phyloP scores from a whole-genome alignment of 2,888 invertebrate genomes.

The Eupithecia exiguata region DNA sequence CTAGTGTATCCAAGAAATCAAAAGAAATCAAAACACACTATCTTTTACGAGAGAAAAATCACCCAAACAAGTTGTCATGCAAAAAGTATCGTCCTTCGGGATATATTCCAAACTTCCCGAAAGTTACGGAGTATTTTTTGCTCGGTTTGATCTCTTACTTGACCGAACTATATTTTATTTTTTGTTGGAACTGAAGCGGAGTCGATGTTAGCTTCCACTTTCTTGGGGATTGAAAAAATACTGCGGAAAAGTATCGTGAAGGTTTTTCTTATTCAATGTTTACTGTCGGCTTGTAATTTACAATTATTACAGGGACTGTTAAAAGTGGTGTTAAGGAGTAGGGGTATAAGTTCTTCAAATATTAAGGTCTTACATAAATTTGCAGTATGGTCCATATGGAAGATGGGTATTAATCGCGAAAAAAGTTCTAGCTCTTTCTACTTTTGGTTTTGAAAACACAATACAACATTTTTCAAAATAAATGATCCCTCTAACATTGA shows the following conservation, averaged over 20 bases:
- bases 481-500: not conserved
- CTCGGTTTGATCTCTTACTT: conserved; percentile 37
- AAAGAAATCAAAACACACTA: conserved; percentile 15
- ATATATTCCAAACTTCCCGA: conserved; percentile 37
- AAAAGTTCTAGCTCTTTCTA: no score
- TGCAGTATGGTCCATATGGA: no score
- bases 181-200: conserved; percentile 18
- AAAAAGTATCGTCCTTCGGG: conserved; percentile 56
- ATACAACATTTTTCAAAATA: not conserved
- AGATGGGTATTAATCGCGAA: no score
- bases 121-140: conserved; percentile 44
- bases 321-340: not conserved
- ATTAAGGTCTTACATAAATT: no score
- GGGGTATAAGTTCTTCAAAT: no score
- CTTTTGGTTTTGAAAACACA: not conserved
- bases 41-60: conserved; percentile 49
- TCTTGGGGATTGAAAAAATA: conserved; percentile 17
- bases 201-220: conserved; percentile 5
- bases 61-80: conserved; percentile 49
- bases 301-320: not conserved
- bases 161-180: conserved; percentile 31
- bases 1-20: conserved; percentile 33
- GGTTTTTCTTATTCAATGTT: conserved; percentile 12
- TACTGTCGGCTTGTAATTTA: not conserved
- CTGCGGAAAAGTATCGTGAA: not conserved